phyloP scores from a whole-genome alignment of 2,113 vertebrate genomes.

The Gnathonemus echidnorhynchus region DNA sequence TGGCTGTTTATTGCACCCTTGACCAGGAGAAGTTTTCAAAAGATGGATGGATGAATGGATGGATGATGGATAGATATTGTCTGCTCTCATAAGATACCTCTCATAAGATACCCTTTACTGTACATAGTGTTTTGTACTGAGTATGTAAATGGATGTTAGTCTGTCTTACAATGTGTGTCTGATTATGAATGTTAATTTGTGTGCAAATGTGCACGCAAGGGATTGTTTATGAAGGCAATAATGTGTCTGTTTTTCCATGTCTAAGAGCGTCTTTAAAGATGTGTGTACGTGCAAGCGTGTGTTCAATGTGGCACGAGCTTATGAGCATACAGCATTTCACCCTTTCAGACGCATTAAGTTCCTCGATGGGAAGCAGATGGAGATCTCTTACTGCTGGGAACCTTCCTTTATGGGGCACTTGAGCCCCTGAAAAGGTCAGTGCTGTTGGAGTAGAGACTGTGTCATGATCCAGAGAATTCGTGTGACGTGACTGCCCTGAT shows the following conservation, averaged over 20 bases:
- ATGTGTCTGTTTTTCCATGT: neutral
- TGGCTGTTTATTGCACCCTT: neutral
- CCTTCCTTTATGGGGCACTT: neutral
- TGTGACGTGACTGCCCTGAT: neutral
- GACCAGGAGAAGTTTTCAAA: neutral
- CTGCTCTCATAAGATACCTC: neutral
- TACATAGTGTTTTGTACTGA: neutral
- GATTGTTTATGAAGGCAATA: neutral
- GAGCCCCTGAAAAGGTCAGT: conserved; percentile 5
- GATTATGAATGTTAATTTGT: neutral
- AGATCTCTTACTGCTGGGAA: neutral
- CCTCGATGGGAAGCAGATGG: conserved; percentile 10
- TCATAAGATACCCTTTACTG: neutral
- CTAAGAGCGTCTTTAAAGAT: neutral
- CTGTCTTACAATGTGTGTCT: neutral
- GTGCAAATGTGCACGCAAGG: neutral
- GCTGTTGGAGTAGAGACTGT: neutral
- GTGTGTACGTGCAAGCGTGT: neutral
- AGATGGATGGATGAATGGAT: neutral
- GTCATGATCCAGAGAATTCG: neutral
- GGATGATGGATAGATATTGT: neutral
- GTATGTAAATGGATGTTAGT: neutral
- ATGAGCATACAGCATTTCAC: neutral
- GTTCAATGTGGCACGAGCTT: neutral
- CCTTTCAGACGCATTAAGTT: neutral